Evolutionary conservation across 2,888 invertebrate genomes (phyloP).

Genomic region (Sinotaia quadrata): DNA sequence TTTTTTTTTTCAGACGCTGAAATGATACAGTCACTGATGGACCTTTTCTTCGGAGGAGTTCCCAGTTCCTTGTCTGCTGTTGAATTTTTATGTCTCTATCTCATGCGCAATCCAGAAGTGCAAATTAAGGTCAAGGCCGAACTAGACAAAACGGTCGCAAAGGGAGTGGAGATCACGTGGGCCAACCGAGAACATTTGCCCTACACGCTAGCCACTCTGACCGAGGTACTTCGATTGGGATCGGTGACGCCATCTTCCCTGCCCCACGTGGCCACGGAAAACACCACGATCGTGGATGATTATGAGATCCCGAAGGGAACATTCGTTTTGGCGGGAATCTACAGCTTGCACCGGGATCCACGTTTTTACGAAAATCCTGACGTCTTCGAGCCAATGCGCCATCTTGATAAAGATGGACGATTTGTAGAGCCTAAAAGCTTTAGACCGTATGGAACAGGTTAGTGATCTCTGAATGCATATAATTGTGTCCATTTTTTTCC

Average conservation of each 20-base stretch:
- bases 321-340: conserved; percentile 34
- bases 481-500: too few relatives aligned
- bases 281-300: conserved; percentile 30
- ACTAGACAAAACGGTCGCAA: conserved; percentile 23
- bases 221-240: conserved; percentile 37
- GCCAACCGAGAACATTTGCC: conserved; percentile 34
- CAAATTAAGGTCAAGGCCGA: conserved; percentile 34
- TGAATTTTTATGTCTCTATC: conserved; percentile 38
- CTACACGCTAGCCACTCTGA: conserved; percentile 32
- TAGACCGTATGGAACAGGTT: conserved; percentile 39
- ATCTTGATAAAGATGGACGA: conserved; percentile 32
- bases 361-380: conserved; percentile 33
- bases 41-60: conserved; percentile 41
- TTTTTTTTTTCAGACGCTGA: conserved; percentile 36
- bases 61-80: conserved; percentile 35
- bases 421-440: conserved; percentile 30
- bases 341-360: conserved; percentile 35
- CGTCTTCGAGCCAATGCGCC: conserved; percentile 37
- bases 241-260: conserved; percentile 38
- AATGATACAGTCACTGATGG: conserved; percentile 37
- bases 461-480: too few relatives aligned
- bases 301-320: conserved; percentile 35
- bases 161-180: conserved; percentile 26
- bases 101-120: conserved; percentile 32
- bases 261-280: conserved; percentile 40